Evolutionary conservation across 1,140 invertebrate species (phyloP).

Genomic region (Drosophila baimaii): DNA sequence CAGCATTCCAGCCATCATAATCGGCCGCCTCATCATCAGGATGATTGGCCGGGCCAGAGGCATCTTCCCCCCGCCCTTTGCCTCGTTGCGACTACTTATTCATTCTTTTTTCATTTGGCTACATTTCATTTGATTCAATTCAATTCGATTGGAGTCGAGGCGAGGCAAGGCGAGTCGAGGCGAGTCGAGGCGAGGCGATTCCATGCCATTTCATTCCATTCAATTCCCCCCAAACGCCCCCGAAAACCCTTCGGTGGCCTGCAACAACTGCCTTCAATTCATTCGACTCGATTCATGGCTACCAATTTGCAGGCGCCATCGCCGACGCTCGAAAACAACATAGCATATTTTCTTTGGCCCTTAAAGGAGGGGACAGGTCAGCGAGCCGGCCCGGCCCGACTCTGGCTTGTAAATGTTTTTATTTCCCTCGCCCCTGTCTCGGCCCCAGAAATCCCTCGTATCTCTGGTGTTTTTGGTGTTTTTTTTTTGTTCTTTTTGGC

Average conservation of each 20-base stretch:
- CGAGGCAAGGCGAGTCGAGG: constrained; percentile 57
- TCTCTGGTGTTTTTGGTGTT: neutral
- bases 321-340: constrained; percentile 66
- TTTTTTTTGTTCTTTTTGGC: constrained; percentile 44
- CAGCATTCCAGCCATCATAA: constrained; percentile 44
- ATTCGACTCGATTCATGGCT: constrained; percentile 64
- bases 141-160: constrained; percentile 58
- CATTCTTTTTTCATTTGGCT: constrained; percentile 27
- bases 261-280: constrained; percentile 38
- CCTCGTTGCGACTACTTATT: constrained; percentile 4
- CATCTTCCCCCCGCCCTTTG: neutral
- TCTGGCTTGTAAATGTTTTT: constrained; percentile 75
- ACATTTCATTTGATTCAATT: constrained; percentile 61
- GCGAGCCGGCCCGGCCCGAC: constrained; percentile 18
- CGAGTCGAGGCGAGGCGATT: constrained; percentile 48
- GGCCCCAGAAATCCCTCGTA: neutral
- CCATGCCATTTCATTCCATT: constrained; percentile 32
- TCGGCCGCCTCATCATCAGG: constrained; percentile 39
- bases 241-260: constrained; percentile 13
- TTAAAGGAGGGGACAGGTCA: constrained; percentile 53
- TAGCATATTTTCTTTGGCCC: constrained; percentile 56
- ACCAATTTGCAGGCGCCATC: constrained; percentile 77
- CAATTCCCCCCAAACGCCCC: constrained; percentile 1
- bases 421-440: constrained; percentile 46
- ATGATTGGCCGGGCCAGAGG: constrained; percentile 47